phyloP scores from a whole-genome alignment of 2,113 vertebrate species.

The Jacana jacana region DNA sequence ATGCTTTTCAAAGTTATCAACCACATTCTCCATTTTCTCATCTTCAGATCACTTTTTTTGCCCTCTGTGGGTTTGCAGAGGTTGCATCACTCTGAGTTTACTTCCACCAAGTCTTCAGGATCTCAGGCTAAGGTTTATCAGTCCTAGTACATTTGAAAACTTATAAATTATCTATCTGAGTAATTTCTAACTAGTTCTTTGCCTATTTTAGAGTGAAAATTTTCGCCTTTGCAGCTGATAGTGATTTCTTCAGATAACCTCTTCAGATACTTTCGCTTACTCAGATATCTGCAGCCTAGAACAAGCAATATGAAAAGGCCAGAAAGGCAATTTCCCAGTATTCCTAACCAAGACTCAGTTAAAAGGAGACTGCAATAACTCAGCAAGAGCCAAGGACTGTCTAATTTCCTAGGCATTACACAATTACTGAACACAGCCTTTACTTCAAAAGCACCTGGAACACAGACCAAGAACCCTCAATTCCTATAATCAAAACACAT shows the following conservation, averaged over 20 bases:
- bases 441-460: neutral
- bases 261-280: neutral
- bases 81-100: neutral
- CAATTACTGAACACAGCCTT: neutral
- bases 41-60: neutral
- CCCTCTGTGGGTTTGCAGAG: neutral
- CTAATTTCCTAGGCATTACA: neutral
- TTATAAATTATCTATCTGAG: neutral
- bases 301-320: neutral
- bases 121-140: neutral
- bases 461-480: neutral
- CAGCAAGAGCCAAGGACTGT: neutral
- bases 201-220: neutral
- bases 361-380: neutral
- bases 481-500: neutral
- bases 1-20: neutral
- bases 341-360: neutral
- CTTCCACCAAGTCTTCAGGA: neutral
- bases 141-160: neutral
- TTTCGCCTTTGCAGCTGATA: neutral
- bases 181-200: neutral
- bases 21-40: neutral
- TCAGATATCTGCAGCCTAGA: neutral
- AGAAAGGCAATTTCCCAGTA: neutral
- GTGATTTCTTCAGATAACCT: neutral